Base-by-base conservation (phyloP, 2,113 vertebrate species). In the Ondatra zibethicus region DNA sequence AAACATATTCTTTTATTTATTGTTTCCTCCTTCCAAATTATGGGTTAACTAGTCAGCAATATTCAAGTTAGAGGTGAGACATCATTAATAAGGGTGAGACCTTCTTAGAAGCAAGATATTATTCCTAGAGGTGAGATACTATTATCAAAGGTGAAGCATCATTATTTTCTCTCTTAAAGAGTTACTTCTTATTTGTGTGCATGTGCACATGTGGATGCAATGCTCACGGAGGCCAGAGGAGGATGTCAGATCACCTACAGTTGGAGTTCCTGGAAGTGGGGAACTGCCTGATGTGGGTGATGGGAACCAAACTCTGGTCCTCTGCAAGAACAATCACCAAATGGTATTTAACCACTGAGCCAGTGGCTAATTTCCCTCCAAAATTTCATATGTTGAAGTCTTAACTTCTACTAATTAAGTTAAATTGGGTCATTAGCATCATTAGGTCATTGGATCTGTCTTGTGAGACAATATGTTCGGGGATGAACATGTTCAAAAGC, bases 1-100 rank as follows among this genome's bases (percentile, higher is more conserved):
- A 78, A 92, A 65, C 29, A 91, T n/a, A 77, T n/a, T 52, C 42
- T 95, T 93, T 94, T 94, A 68, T 50, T 70, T 65, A 55, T 5
- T 50, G 63, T 23, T 82, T 90, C 88, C 89, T 39, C 63, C 45
- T 87, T 87, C n/a, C 21, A 95, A 88, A 58, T 63, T 52, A 78
- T 23, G 5, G 13, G 36, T 75, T 50, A 17, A 61, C 29, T 36
- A 33, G 7, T 14, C 47, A 17, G 42, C 52, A 94, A n/a, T 75
- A 88, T 29, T 92, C 23, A 45, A 58, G 29, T 66, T 33, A 66
- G 11, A 47, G 29, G 42, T 45, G 31, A 66, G 9, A 63, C 6
- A 55, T 36, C 4, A 73, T 88, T 91, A 17, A 52, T 86, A 86
- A 63, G 42, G n/a, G 13, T 31, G n/a, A 84, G 81, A 31, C 81